Conservation (phyloP, 2,888 invertebrate genomes). For the Drosophila fungiperda region DNA sequence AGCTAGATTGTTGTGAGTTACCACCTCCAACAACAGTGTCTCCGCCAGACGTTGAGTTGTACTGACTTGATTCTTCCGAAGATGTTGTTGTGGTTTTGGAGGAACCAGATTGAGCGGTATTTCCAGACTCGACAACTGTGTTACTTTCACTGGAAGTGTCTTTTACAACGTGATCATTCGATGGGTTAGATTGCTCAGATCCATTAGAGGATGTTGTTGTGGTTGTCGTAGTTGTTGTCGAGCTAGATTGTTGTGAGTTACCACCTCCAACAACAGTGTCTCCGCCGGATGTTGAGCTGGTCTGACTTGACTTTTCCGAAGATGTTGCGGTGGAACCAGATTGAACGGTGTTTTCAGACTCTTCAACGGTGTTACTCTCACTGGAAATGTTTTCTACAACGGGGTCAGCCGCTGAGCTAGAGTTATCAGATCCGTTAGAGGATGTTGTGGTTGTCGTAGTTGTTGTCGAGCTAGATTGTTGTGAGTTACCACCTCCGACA, state of each 20-base stretch:
- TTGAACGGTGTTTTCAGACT: too few relatives aligned
- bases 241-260: constrained; percentile 1
- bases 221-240: constrained; percentile 4
- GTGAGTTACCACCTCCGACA: constrained; percentile 2
- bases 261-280: neutral
- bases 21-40: too few relatives aligned
- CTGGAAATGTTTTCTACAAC: neutral
- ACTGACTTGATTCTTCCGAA: too few relatives aligned
- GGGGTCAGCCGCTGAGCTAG: neutral
- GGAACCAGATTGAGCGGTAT: too few relatives aligned
- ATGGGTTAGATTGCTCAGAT: too few relatives aligned
- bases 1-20: too few relatives aligned
- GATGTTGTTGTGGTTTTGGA: too few relatives aligned
- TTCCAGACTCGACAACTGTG: too few relatives aligned
- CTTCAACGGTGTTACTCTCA: too few relatives aligned
- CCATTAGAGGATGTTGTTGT: constrained; percentile 1
- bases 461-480: constrained; percentile 14
- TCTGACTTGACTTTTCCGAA: neutral
- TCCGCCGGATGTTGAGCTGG: neutral
- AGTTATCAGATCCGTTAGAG: neutral
- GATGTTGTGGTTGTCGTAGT: constrained; percentile 15
- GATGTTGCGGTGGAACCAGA: neutral
- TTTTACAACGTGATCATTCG: too few relatives aligned
- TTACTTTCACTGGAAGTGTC: too few relatives aligned
- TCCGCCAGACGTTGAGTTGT: too few relatives aligned